Base-by-base conservation (phyloP, 2,888 invertebrate genomes). In the Oxyscelio sp. region DNA sequence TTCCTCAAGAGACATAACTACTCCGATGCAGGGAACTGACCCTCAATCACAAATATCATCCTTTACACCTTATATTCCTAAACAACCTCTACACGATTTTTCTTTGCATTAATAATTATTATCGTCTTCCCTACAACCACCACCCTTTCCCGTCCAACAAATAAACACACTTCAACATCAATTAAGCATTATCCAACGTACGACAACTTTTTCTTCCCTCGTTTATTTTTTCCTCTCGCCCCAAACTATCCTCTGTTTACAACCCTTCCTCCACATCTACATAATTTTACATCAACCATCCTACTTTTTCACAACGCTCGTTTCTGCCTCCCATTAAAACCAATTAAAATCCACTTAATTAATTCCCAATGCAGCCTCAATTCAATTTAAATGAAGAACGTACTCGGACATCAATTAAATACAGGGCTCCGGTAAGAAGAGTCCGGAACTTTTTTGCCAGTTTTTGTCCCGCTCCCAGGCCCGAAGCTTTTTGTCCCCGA, bases 331-430 rank as follows among this genome's bases (percentile, higher is more conserved):
- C 34, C 9, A 34, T 34, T 54, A 15, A 21, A 34, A 34, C 58
- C 58, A 45, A 70, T 70, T 58, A 48, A 58, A 58, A 13, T 40
- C 34, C 34, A 48, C 34, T 43, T 58, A 70, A 70, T 70, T 58
- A 58, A 70, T 48, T 70, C 48, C 34, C 40, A 6, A 15, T 22
- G 45, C 31, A 45, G 13, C n/a, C 54, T 63, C 54, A n/a, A 22
- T 19, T 19, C 34, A 56, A 61, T 74, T 74, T 74, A 56, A 74
- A 65, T 74, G 43, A 74, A 56, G 45, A 65, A 56, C 21, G 17
- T 54, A 45, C 31, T 38, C 45, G 40, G 24, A 13, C 52, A 74
- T 63, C 56, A 65, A 74, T 74, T 74, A 73, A 73, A 52, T 50
- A 4, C 48, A 40, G 17, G 6, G 34, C 52, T 24, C 19, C 11